Conservation (phyloP, 2,888 invertebrate species). For the Odiellus spinosus region DNA sequence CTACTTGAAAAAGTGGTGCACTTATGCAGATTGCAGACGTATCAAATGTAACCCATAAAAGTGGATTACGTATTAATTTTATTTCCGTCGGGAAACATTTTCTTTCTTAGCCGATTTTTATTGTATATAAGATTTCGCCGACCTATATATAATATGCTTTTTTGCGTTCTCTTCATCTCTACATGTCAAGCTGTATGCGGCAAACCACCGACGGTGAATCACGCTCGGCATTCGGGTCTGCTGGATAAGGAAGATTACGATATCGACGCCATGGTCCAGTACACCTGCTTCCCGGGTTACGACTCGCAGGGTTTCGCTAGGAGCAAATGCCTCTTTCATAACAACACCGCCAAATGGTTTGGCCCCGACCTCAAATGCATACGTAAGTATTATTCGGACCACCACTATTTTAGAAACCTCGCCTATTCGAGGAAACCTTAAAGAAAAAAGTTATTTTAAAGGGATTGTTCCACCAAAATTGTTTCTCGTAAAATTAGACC, state of each 20-base stretch:
- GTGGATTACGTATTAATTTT: too few species aligned
- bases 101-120: too few species aligned
- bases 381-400: slow-evolving; percentile 57
- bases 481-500: too few species aligned
- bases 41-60: too few species aligned
- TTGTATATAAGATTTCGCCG: too few species aligned
- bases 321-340: slow-evolving; percentile 83
- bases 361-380: slow-evolving; percentile 92
- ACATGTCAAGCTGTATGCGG: slow-evolving; percentile 26
- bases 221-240: slow-evolving; percentile 53
- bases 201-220: slow-evolving; percentile 31
- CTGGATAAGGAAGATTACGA: slow-evolving; percentile 76
- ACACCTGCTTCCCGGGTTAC: slow-evolving; percentile 88
- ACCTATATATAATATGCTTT: too few species aligned
- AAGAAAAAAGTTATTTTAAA: too few species aligned
- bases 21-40: too few species aligned
- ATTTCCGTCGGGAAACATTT: too few species aligned
- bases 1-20: too few species aligned
- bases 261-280: slow-evolving; percentile 73
- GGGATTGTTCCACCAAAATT: too few species aligned
- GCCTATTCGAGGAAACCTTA: too few species aligned
- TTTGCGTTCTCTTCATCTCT: background rate
- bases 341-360: slow-evolving; percentile 78
- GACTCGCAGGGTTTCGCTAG: slow-evolving; percentile 75
- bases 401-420: slow-evolving; percentile 1